Conservation (phyloP, 2,888 invertebrate genomes). For the Chouioia cunea region DNA sequence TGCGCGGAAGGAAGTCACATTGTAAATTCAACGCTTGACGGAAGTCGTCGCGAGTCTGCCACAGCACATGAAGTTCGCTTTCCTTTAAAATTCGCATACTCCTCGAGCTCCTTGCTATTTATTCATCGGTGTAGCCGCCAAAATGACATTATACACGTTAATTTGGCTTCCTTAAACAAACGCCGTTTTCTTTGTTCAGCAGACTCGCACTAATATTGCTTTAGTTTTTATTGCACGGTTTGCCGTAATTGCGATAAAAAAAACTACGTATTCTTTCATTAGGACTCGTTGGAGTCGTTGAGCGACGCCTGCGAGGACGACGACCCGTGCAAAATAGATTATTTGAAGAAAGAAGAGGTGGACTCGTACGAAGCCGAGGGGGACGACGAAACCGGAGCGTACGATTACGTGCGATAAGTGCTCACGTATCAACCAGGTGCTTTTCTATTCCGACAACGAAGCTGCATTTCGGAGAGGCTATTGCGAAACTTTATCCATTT, state of each 20-base stretch:
- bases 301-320: conserved; percentile 55
- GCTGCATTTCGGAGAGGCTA: conserved; percentile 16
- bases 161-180: too few relatives aligned
- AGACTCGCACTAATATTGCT: too few relatives aligned
- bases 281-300: conserved; percentile 54
- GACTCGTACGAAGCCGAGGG: conserved; percentile 51
- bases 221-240: too few relatives aligned
- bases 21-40: conserved; percentile 8
- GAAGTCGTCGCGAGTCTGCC: background rate
- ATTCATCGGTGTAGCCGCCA: too few relatives aligned
- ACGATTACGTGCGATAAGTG: conserved; percentile 8
- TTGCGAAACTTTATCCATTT: background rate
- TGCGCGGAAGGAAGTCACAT: conserved; percentile 31
- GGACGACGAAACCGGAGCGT: conserved; percentile 18
- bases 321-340: conserved; percentile 47
- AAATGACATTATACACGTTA: too few relatives aligned
- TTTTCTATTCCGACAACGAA: background rate
- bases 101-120: too few relatives aligned
- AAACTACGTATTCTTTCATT: background rate
- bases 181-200: too few relatives aligned
- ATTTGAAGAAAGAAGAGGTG: conserved; percentile 47
- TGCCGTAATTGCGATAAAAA: too few relatives aligned
- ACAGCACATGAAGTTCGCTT: too few relatives aligned
- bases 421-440: conserved; percentile 1
- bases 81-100: too few relatives aligned